Percentiles rank a stretch among this genome's conserved stretches.
Evolutionary conservation across 2,113 vertebrate species (phyloP).

Genomic region (Protobothrops mucrosquamatus): DNA sequence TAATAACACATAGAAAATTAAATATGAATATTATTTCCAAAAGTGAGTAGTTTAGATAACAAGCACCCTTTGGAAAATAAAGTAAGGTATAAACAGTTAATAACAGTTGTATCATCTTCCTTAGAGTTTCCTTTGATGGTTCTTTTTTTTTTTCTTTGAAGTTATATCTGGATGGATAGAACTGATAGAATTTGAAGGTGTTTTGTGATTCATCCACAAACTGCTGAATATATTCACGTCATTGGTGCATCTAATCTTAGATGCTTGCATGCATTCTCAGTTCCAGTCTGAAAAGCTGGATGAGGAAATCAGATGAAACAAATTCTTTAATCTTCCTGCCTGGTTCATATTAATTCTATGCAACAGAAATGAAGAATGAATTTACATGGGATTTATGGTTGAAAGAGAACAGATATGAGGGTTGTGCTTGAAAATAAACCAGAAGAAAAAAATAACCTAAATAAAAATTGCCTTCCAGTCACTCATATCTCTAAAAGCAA

Average conservation of each 20-base stretch:
- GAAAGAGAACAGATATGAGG: background rate
- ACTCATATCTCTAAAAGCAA: background rate
- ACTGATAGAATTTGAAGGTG: background rate
- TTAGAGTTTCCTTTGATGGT: background rate
- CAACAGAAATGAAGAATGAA: background rate
- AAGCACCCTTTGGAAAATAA: background rate
- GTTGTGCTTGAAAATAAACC: background rate
- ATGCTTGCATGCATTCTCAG: slow-evolving; percentile 20
- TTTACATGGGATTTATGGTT: slow-evolving; percentile 35
- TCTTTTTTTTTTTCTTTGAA: slow-evolving; percentile 19
- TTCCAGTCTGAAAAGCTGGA: slow-evolving; percentile 33
- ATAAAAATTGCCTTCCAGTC: slow-evolving; percentile 18
- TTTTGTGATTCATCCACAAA: slow-evolving; percentile 27
- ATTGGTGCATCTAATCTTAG: slow-evolving; percentile 20
- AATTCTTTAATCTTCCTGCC: slow-evolving; percentile 41
- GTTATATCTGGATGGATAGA: slow-evolving; percentile 20
- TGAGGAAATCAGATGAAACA: slow-evolving; percentile 16
- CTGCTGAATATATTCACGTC: slow-evolving; percentile 32
- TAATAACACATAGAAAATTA: background rate
- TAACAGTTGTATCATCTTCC: background rate
- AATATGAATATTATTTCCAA: background rate
- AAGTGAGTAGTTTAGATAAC: background rate
- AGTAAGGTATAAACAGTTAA: background rate
- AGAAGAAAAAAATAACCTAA: slow-evolving; percentile 1
- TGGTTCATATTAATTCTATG: slow-evolving; percentile 44